These are phyloP conservation scores for Scaptomyza flava DNA, from an alignment of 2,888 invertebrate genomes.

Conservation along the genomic window DNA sequence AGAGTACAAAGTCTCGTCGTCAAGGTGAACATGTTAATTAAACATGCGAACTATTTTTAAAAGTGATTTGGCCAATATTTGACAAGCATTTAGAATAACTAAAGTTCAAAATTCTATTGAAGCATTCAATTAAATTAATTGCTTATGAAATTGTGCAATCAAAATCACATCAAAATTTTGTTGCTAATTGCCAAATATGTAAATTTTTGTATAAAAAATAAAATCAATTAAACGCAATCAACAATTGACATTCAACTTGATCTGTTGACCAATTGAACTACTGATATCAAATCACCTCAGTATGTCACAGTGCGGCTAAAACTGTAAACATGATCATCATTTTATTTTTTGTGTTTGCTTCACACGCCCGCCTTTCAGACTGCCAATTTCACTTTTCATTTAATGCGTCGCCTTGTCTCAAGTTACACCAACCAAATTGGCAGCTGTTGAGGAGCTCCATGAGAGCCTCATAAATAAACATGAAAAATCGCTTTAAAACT, in stretches of 20 bases:
- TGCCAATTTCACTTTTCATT: constrained; percentile 73
- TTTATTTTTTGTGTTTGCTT: constrained; percentile 20
- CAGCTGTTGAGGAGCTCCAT: constrained; percentile 42
- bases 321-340: constrained; percentile 24
- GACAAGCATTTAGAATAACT: not conserved
- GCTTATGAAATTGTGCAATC: constrained; percentile 38
- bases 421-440: constrained; percentile 59
- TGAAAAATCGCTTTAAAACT: constrained; percentile 63
- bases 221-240: constrained; percentile 70
- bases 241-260: constrained; percentile 52
- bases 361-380: constrained; percentile 60
- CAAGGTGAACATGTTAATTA: constrained; percentile 9
- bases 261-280: constrained; percentile 42
- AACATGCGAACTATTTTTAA: not conserved
- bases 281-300: constrained; percentile 28
- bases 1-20: not conserved
- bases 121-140: constrained; percentile 20
- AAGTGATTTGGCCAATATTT: constrained; percentile 6
- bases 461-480: constrained; percentile 70
- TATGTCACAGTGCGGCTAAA: constrained; percentile 30
- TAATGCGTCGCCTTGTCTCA: constrained; percentile 47
- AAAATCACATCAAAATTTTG: constrained; percentile 56
- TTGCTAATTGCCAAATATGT: constrained; percentile 72
- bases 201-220: constrained; percentile 53
- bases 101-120: constrained; percentile 35